Base-by-base conservation (phyloP, 2,888 invertebrate genomes). In the Mythimna ferrago region DNA sequence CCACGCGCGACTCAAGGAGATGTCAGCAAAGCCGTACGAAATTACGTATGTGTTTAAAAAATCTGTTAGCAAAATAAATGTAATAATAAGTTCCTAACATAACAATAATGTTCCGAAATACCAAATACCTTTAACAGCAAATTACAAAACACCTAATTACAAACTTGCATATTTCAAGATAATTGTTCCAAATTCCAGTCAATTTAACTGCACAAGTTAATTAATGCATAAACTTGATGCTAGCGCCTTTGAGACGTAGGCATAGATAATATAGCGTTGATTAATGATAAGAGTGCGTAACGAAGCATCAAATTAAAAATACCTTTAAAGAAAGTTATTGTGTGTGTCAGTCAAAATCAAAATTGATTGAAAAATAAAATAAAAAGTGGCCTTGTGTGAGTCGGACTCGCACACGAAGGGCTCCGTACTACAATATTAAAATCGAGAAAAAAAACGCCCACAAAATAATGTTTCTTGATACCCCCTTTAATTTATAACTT, bases 281-380 rank as follows among this genome's bases (percentile, higher is more conserved):
- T 73, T 71, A 67, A 80, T 70, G 69, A 54, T 69, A 10, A 35
- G 51, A 21, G 51, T 48, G 38, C 19, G 60, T 73, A 82, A 82
- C 76, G 73, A 82, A 32, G 58, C 82, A 57, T 73, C 32, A 80
- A 82, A 82, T 76, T 80, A 82, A 71, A 82, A 76, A 79, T 76
- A 71, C 51, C 76, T 76, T 71, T n/a, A 21, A 38, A 48, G 48
- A 48, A 61, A 77, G 7, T 21, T 65, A 73, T 64, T 61, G 57
- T 62, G 19, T 9, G 76, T 74, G 78, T 78, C 73, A 56, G 60
- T 73, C 64, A 64, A 67, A 62, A 60, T 51, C 26, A 51, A 21
- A 67, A 41, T 56, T 79, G 67, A 79, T 73, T 78, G 63, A 66
- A 58, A 51, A n/a, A 38, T 53, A 6, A 48, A 48, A 48, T 6